Evolutionary conservation across 2,888 invertebrate genomes (phyloP), one percentile per base, ranked within the genome.

Genomic region (Oconnorella tubifera): DNA sequence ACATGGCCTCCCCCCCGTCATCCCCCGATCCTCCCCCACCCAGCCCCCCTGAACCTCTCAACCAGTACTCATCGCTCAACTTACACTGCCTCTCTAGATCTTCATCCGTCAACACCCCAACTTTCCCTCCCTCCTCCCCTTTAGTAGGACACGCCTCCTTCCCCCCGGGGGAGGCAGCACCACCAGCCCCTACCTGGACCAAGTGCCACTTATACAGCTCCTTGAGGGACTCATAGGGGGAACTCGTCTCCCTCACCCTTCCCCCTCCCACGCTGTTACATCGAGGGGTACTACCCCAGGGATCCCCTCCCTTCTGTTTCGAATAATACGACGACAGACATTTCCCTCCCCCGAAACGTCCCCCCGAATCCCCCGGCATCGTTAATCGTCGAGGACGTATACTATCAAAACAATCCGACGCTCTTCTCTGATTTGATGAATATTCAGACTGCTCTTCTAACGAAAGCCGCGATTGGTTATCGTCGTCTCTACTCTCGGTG

Each of bases 221-320:
- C 63, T 57, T 63, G 53, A 63, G 48, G 6, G 63, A 51, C 23
- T 56, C 58, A 53, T 63, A 63, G 6, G 63, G 63, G 40, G 57
- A 57, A 31, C 23, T 49, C 4, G 58, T 29, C 10, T 63, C 63
- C 6, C 51, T 6, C 25, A 6, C 19, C 40, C 6, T 40, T 19
- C 40, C 6, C 10, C 40, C 40, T 40, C 10, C 40, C 40, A 40
- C 19, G 40, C 40, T n/a, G n/a, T n/a, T n/a, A n/a, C 40, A 19
- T 40, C 40, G 40, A 40, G 10, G 10, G 19, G 19, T 40, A 40
- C 40, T 19, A 10, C 40, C 40, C 40, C 40, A 10, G 40, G 10
- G 10, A 14, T 10, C 10, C 19, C 40, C 40, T 19, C 40, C 40
- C 10, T 19, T 40, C 10, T 19, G 10, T 19, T 40, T 10, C 40